These are phyloP conservation scores for Esox lucius DNA, from an alignment of 2,797 vertebrate species.

Conservation along the genomic window DNA sequence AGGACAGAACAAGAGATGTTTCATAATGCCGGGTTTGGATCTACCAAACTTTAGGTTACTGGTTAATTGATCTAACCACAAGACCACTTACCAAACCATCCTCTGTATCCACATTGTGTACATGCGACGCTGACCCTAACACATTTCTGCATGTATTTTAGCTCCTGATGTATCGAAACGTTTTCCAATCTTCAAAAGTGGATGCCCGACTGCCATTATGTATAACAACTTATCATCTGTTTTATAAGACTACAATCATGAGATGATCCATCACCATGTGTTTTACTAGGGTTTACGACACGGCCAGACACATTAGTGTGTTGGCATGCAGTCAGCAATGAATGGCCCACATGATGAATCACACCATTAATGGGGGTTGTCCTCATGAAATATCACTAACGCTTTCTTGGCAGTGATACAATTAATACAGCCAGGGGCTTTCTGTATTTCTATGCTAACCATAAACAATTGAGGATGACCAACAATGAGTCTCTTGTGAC, in stretches of 20 bases:
- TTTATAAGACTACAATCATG: constrained; percentile 18
- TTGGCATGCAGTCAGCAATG: constrained; percentile 32
- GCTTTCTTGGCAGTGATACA: constrained; percentile 22
- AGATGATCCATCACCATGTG: constrained; percentile 34
- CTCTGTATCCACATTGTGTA: not conserved
- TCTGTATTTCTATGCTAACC: constrained; percentile 29
- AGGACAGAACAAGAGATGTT: too few species aligned
- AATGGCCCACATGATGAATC: constrained; percentile 36
- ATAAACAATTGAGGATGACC: constrained; percentile 10
- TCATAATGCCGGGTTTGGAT: too few species aligned
- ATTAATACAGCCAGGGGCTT: constrained; percentile 23
- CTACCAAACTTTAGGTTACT: too few species aligned
- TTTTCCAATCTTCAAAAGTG: constrained; percentile 31
- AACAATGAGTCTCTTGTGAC: too few species aligned
- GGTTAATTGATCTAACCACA: too few species aligned
- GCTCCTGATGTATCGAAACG: constrained; percentile 17
- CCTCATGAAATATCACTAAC: constrained; percentile 17
- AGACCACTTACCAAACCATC: too few species aligned
- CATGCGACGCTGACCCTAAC: too few species aligned
- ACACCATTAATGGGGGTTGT: constrained; percentile 16
- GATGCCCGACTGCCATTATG: constrained; percentile 22
- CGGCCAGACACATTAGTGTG: constrained; percentile 25
- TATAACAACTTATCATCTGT: constrained; percentile 17
- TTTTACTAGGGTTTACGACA: constrained; percentile 30
- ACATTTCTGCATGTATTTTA: constrained; percentile 3